Percentiles rank a stretch among this genome's conserved stretches.
These are phyloP conservation scores for Anabas testudineus DNA, from an alignment of 2,797 vertebrate genomes.

Conservation along the genomic window DNA sequence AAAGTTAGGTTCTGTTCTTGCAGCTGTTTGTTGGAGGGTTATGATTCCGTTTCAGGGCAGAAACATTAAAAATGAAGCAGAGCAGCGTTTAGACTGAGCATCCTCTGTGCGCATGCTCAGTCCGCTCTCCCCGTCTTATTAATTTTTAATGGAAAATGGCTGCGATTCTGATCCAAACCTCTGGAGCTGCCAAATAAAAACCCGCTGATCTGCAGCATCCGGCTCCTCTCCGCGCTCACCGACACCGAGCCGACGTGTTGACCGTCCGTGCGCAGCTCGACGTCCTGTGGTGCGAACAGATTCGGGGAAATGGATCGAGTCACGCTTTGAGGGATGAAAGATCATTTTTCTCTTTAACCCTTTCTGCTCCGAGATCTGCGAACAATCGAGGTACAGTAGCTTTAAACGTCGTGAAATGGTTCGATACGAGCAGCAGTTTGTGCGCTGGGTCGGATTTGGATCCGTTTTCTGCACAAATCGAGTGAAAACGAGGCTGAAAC, in stretches of 20 bases:
- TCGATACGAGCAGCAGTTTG: no score
- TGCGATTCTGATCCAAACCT: conserved; percentile 84
- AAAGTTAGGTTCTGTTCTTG: no score
- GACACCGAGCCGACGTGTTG: conserved; percentile 11
- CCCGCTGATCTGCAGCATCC: neutral
- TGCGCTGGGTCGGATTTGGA: no score
- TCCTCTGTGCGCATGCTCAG: conserved; percentile 82
- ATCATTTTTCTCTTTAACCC: conserved; percentile 84
- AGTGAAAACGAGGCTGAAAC: conserved; percentile 22
- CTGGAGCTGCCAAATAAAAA: conserved; percentile 66
- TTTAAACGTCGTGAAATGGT: no score
- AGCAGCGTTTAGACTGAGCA: conserved; percentile 4
- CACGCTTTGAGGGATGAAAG: conserved; percentile 82
- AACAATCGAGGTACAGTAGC: conserved; percentile 84
- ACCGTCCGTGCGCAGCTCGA: neutral
- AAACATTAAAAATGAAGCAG: neutral
- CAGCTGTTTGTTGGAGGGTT: neutral
- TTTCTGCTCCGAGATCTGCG: conserved; percentile 77
- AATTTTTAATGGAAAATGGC: conserved; percentile 89
- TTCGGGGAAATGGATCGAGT: conserved; percentile 65
- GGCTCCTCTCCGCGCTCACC: neutral
- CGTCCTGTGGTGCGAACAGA: conserved; percentile 39
- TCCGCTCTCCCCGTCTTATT: conserved; percentile 74
- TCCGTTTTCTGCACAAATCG: neutral
- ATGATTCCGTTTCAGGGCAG: neutral